phyloP scores from a whole-genome alignment of 2,797 vertebrate genomes.

The Bradypus variegatus region DNA sequence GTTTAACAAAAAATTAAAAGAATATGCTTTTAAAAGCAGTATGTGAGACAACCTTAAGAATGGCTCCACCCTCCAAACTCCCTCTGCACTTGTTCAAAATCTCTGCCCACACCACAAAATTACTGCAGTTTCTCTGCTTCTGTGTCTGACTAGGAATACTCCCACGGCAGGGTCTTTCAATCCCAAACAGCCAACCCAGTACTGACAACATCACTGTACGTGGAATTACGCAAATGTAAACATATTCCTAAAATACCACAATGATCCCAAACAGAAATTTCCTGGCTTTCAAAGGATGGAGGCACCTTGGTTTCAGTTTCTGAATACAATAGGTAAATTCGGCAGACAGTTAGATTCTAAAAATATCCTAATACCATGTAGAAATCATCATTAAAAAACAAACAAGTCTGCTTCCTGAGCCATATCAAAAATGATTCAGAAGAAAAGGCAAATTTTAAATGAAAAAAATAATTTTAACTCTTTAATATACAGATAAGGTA shows the following conservation, averaged over 20 bases:
- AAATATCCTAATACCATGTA: background rate
- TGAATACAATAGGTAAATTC: background rate
- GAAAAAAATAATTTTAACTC: background rate
- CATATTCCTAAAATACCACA: background rate
- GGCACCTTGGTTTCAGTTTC: conserved; percentile 18
- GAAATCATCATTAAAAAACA: conserved; percentile 35
- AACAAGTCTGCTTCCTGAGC: conserved; percentile 21
- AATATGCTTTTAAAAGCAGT: conserved; percentile 1
- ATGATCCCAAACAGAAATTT: background rate
- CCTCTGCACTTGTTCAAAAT: background rate
- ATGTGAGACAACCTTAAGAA: background rate
- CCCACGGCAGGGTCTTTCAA: background rate
- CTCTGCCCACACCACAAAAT: background rate
- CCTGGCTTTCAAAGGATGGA: background rate
- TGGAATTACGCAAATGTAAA: conserved; percentile 5
- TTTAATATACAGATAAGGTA: background rate
- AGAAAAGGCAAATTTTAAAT: conserved; percentile 6
- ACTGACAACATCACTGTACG: background rate
- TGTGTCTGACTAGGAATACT: background rate
- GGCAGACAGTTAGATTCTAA: conserved; percentile 21
- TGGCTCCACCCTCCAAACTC: background rate
- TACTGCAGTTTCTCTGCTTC: background rate
- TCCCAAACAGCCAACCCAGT: background rate
- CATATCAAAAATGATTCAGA: conserved; percentile 5
- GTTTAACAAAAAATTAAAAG: background rate